A percentile compares a stretch with the other conserved stretches of the same genome.
Evolutionary conservation across 2,797 vertebrate genomes (phyloP).

Genomic region (Enteromius fasciolatus): DNA sequence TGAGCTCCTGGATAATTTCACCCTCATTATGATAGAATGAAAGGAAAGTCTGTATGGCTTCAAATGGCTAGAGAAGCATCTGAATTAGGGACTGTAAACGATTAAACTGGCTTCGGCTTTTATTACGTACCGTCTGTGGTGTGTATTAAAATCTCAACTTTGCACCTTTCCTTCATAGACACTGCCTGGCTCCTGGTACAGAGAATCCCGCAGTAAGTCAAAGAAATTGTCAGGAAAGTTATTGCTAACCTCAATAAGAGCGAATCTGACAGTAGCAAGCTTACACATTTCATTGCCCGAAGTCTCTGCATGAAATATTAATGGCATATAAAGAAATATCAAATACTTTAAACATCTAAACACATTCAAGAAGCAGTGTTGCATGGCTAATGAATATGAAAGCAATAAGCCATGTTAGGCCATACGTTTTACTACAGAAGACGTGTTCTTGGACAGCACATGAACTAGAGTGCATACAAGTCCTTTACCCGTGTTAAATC

Average conservation of each 20-base stretch:
- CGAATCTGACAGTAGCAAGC: slow-evolving; percentile 13
- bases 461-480: neutral
- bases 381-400: slow-evolving; percentile 31
- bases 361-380: neutral
- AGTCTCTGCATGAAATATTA: slow-evolving; percentile 32
- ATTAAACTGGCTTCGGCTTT: slow-evolving; percentile 47
- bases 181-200: neutral
- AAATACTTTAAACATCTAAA: slow-evolving; percentile 36
- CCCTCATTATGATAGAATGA: slow-evolving; percentile 56
- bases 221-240: slow-evolving; percentile 29
- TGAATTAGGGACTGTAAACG: slow-evolving; percentile 51
- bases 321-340: slow-evolving; percentile 26
- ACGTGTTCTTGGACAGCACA: slow-evolving; percentile 7
- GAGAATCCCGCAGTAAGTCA: neutral
- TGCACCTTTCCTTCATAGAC: slow-evolving; percentile 11
- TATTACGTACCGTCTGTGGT: slow-evolving; percentile 46
- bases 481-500: neutral
- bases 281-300: slow-evolving; percentile 19
- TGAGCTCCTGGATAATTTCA: slow-evolving; percentile 55
- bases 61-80: slow-evolving; percentile 34
- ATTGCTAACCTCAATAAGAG: slow-evolving; percentile 13
- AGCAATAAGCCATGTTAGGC: slow-evolving; percentile 21
- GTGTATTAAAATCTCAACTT: slow-evolving; percentile 46
- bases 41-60: slow-evolving; percentile 44
- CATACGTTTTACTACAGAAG: neutral